Percentiles rank a stretch among this genome's conserved stretches.
Evolutionary conservation across 2,888 invertebrate species (phyloP).

Genomic region (Noctua janthe): DNA sequence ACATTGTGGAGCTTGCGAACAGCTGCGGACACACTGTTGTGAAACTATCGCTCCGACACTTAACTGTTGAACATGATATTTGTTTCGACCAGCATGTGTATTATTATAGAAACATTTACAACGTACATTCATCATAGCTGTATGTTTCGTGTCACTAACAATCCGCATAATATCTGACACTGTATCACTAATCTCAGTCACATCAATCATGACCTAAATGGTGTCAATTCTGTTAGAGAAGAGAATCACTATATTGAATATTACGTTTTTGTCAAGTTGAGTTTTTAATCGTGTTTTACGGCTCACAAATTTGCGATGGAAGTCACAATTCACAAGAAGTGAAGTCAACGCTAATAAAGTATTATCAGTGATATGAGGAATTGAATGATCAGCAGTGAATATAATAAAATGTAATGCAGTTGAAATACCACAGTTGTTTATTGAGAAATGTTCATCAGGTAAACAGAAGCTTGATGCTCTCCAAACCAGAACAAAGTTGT

Average conservation of each 20-base stretch:
- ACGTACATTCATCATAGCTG: not conserved
- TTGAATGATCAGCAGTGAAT: not conserved
- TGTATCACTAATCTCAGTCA: constrained; percentile 9
- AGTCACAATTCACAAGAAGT: not conserved
- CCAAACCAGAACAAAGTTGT: not conserved
- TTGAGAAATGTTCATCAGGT: not conserved
- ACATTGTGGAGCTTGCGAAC: constrained; percentile 22
- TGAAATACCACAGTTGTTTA: not conserved
- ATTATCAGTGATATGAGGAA: not conserved
- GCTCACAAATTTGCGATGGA: not conserved
- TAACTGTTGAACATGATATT: constrained; percentile 8
- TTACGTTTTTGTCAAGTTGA: not conserved
- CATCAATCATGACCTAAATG: not conserved
- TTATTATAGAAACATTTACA: not conserved
- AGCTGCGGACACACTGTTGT: constrained; percentile 30
- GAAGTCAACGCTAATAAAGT: not conserved
- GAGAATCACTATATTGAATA: not conserved
- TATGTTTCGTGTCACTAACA: constrained; percentile 5
- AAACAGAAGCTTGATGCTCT: not conserved
- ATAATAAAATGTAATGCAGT: not conserved
- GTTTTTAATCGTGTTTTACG: not conserved
- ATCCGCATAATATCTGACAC: constrained; percentile 12
- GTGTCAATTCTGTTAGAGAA: constrained; percentile 7
- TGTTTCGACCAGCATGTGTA: constrained; percentile 3
- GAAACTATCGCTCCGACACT: not conserved